These are phyloP conservation scores for Ylistrum balloti DNA, from an alignment of 1,140 invertebrate genomes.

Conservation along the genomic window DNA sequence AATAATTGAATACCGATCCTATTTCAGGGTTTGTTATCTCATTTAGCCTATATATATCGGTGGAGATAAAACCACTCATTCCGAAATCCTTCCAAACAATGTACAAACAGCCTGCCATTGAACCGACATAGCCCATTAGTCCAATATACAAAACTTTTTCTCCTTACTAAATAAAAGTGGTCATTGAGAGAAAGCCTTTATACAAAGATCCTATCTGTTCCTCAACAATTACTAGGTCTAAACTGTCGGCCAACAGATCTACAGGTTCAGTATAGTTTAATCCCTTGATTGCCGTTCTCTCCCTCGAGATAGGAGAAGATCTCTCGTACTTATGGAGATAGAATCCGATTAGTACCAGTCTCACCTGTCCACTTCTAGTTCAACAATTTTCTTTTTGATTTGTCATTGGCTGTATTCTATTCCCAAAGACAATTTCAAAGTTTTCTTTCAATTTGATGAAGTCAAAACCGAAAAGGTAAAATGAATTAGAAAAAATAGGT, in stretches of 20 bases:
- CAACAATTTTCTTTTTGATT: no score
- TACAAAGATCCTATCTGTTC: neutral
- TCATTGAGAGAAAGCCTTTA: neutral
- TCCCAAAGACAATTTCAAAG: no score
- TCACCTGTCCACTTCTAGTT: neutral
- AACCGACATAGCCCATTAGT: neutral
- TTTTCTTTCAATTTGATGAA: no score
- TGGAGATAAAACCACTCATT: neutral
- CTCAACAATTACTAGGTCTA: neutral
- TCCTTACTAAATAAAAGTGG: slow-evolving; percentile 6
- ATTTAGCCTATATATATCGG: neutral
- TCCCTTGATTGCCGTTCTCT: neutral
- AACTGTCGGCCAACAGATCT: neutral
- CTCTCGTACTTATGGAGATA: neutral
- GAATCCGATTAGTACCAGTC: neutral
- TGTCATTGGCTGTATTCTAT: no score
- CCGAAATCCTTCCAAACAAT: slow-evolving; percentile 15
- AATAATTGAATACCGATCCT: slow-evolving; percentile 9
- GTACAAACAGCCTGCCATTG: neutral
- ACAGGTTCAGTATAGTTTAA: neutral
- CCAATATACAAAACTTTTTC: neutral
- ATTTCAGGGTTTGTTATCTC: neutral
- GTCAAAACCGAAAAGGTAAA: no score
- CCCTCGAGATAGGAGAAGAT: neutral
- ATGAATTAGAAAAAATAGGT: no score